Evolutionary conservation across 2,113 vertebrate species (phyloP), one percentile per base, ranked within the genome.

Genomic region (Rhabdomys dilectus): DNA sequence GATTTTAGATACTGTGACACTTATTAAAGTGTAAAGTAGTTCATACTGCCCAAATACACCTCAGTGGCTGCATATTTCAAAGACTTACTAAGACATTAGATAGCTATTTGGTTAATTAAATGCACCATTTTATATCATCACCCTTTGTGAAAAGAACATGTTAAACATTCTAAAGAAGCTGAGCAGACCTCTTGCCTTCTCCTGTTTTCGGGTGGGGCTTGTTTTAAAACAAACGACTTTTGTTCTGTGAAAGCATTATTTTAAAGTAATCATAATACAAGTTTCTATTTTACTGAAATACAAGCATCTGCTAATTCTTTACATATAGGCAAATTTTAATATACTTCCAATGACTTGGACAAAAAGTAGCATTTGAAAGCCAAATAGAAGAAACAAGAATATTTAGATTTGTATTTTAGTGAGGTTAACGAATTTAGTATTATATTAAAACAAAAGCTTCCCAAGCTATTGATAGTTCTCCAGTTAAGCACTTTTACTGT

Each of bases 381-480:
- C 86, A 93, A 89, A 31, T 82, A 84, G 53, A 16, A 60, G 45
- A 60, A 6, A 76, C 85, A 56, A 78, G 36, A 51, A 66, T 91
- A 58, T 58, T 5, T 58, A 13, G 10, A 7, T 66, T 82, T 19
- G 11, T 13, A 68, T 88, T 66, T 90, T 62, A 84, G n/a, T 88
- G n/a, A 73, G 34, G 84, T 93, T 70, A 76, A 64, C 89, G 48
- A 66, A 86, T 91, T 86, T 93, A 93, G 39, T 29, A 24, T 75
- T 75, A 42, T 75, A 75, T 73, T 42, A 39, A 73, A 73, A 21
- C n/a, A 42, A 21, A 75, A 75, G 21, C n/a, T 21, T 42, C n/a
- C 72, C 72, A n/a, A 42, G 9, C n/a, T 75, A 22, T 42, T 75
- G 15, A 73, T 73, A 36, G 7, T 39, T 73, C 36, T 75, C 3